phyloP scores from a whole-genome alignment of 2,113 vertebrate species.

The Empidonax traillii region DNA sequence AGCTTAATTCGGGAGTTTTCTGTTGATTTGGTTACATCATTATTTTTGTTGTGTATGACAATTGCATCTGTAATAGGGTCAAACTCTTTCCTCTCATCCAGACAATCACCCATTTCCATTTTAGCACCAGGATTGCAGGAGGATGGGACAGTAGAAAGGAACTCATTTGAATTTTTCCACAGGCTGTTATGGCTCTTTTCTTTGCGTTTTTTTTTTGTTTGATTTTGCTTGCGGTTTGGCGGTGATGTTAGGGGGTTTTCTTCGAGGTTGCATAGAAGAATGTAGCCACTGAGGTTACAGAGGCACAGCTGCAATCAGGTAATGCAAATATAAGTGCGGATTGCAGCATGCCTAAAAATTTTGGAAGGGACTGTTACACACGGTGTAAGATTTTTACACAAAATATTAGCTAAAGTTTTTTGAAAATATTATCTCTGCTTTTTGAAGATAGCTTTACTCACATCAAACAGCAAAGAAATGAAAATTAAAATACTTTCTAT shows the following conservation, averaged over 20 bases:
- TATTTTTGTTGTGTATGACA: not conserved
- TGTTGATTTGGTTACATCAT: not conserved
- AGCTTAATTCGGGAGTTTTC: not conserved
- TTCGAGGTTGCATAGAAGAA: not conserved
- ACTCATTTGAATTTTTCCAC: not conserved
- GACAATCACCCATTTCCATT: not conserved
- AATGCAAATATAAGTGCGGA: not conserved
- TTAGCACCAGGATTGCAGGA: not conserved
- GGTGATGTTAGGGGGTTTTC: not conserved
- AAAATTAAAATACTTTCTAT: not conserved
- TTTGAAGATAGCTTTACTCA: not conserved
- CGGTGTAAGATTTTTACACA: not conserved
- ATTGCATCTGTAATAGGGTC: not conserved
- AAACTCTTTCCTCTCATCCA: not conserved
- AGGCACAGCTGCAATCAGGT: not conserved
- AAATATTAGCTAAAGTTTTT: not conserved
- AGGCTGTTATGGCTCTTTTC: not conserved
- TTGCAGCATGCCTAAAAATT: not conserved
- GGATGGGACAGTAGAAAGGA: not conserved
- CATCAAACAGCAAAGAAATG: not conserved
- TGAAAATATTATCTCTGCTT: not conserved
- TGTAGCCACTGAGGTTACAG: not conserved
- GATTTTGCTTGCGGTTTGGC: not conserved
- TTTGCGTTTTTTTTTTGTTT: not conserved
- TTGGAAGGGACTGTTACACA: not conserved